Conservation (phyloP, 2,797 vertebrate genomes). For the Myotis daubentonii region DNA sequence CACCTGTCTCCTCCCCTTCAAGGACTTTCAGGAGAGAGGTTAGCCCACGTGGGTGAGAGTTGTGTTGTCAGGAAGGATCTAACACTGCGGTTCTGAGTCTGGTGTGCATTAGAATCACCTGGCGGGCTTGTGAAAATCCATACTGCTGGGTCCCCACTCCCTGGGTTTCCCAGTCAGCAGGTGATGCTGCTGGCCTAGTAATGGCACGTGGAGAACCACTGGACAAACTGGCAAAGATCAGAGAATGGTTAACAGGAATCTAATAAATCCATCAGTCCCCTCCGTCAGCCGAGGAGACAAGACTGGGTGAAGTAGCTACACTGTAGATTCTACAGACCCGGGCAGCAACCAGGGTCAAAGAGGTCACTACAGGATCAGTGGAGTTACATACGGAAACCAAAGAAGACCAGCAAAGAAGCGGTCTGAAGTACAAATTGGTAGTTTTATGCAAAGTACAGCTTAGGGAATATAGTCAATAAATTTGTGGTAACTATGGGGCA, state of each 20-base stretch:
- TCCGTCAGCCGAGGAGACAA: not conserved
- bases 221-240: not conserved
- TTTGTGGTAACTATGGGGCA: not conserved
- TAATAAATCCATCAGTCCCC: not conserved
- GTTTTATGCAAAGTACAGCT: not conserved
- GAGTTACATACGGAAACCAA: not conserved
- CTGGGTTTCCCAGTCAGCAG: not conserved
- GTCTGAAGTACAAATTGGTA: not conserved
- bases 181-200: not conserved
- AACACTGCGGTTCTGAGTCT: not conserved
- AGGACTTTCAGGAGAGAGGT: not conserved
- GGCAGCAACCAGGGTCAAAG: not conserved
- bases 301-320: not conserved
- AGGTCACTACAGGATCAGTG: not conserved
- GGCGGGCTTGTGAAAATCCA: not conserved
- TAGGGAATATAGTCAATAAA: not conserved
- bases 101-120: not conserved
- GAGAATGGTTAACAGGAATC: not conserved
- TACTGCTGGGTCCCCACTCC: not conserved
- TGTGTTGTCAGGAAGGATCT: not conserved
- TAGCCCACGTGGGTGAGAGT: not conserved
- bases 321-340: too few species aligned
- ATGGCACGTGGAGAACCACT: not conserved
- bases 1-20: not conserved
- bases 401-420: slow-evolving; percentile 11